These are phyloP conservation scores for Taurulus bubalis DNA, from an alignment of 2,113 vertebrate species.

Conservation along the genomic window DNA sequence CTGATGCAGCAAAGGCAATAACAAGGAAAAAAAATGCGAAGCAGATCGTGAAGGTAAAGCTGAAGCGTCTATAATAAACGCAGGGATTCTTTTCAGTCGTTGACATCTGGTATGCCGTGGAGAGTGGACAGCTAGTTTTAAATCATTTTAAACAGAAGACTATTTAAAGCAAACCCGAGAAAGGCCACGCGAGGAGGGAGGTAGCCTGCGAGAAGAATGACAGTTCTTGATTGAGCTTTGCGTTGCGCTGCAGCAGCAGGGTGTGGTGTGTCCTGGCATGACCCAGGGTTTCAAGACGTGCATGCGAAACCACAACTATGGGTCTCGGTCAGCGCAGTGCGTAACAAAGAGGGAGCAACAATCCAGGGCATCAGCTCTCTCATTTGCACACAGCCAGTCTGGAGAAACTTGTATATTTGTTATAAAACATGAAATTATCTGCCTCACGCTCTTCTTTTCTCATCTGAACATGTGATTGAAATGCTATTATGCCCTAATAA, in stretches of 20 bases:
- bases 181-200: conserved; percentile 51
- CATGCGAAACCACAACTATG: conserved; percentile 70
- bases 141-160: conserved; percentile 40
- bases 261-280: conserved; percentile 70
- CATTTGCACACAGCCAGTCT: conserved; percentile 45
- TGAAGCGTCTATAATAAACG: conserved; percentile 16
- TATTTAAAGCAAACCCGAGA: conserved; percentile 37
- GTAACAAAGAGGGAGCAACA: conserved; percentile 32
- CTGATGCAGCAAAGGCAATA: conserved; percentile 13
- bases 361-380: conserved; percentile 34
- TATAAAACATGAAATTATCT: conserved; percentile 54
- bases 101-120: conserved; percentile 31
- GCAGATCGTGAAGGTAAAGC: conserved; percentile 7
- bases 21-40: background rate
- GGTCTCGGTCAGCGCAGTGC: conserved; percentile 48
- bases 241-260: conserved; percentile 40
- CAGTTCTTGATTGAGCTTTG: conserved; percentile 58
- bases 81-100: conserved; percentile 7
- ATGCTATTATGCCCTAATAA: conserved; percentile 51
- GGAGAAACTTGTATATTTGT: conserved; percentile 39
- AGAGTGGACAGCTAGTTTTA: conserved; percentile 14
- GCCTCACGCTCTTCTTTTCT: conserved; percentile 39
- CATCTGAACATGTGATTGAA: conserved; percentile 68
- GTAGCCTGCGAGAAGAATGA: conserved; percentile 36
- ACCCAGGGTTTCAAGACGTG: conserved; percentile 55